phyloP scores from a whole-genome alignment of 2,888 invertebrate genomes.

The Tipula vernalis region DNA sequence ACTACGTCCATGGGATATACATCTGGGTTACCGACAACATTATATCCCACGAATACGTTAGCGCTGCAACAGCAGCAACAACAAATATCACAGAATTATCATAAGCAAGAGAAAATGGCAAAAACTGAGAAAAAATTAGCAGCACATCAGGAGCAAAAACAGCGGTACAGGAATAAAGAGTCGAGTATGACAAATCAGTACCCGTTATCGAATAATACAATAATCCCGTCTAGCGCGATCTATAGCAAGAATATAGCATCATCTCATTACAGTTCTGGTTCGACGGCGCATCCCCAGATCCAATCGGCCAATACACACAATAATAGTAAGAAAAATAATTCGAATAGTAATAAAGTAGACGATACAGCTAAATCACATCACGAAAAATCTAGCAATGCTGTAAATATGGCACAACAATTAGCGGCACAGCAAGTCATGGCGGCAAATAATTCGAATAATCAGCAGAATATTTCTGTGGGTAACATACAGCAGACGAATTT shows the following conservation, averaged over 20 bases:
- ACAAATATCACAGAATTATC: constrained; percentile 19
- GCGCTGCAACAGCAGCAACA: constrained; percentile 31
- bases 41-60: constrained; percentile 27
- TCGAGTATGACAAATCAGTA: background rate
- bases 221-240: background rate
- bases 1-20: constrained; percentile 34
- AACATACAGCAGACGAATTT: background rate
- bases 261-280: background rate
- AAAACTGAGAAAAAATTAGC: background rate
- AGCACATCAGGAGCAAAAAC: background rate
- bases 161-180: background rate
- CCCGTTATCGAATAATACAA: background rate
- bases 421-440: constrained; percentile 6
- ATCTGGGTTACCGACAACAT: constrained; percentile 30
- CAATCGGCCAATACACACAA: background rate
- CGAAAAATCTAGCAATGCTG: background rate
- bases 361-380: background rate
- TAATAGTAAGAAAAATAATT: background rate
- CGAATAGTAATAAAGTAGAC: background rate
- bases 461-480: constrained; percentile 10
- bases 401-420: background rate
- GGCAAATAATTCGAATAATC: constrained; percentile 12
- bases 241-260: background rate
- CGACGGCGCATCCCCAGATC: background rate
- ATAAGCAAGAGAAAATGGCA: constrained; percentile 12